Evolutionary conservation across 64 coral and sea anemone species (phyloP), one percentile per base, ranked within the genome.

Genomic region (Pocillopora verrucosa): DNA sequence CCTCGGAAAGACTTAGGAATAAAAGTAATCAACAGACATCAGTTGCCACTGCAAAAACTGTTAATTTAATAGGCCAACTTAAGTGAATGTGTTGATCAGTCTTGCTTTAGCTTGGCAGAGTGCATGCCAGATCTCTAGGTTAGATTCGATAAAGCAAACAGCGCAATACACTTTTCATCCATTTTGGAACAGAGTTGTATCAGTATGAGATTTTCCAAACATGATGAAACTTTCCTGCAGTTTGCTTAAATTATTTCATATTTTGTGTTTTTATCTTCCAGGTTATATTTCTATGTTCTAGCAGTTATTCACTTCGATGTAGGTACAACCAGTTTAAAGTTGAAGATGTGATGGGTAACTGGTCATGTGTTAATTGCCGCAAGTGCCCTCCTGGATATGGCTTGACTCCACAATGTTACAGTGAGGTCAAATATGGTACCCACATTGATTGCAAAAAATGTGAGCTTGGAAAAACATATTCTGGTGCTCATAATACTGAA

Each of bases 251-350:
- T 7, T 67, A 67, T 67, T 67, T 6, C 64, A 20, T 16, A 67
- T 67, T 20, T 67, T 67, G 13, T 20, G 12, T 20, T 67, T 67
- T 67, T 67, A 7, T 67, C 22, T 20, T 19, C 64, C 16, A 67
- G 16, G 5, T 20, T 16, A 6, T 67, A 67, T 67, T 5, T 67
- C 1, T 22, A 67, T 20, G 64, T 67, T 11, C 22, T 45, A 6
- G 2, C 2, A 45, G 41, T 16, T 67, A 58, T 77, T 77, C 61
- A 20, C 67, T 36, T 22, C 10, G 30, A 24, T 88, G 86, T 59
- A 88, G 61, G 36, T 86, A 37, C 11, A 59, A 92, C 24, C 59
- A 92, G 59, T 92, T 36, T 25, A 51, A 16, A 34, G 65, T 79
- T 68, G 60, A 86, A 59, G 72, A 77, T 58, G 19, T 45, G 17